A percentile compares a stretch with the other conserved stretches of the same genome.
Conservation (phyloP, 2,888 invertebrate species). For the Choreutis nemorana region DNA sequence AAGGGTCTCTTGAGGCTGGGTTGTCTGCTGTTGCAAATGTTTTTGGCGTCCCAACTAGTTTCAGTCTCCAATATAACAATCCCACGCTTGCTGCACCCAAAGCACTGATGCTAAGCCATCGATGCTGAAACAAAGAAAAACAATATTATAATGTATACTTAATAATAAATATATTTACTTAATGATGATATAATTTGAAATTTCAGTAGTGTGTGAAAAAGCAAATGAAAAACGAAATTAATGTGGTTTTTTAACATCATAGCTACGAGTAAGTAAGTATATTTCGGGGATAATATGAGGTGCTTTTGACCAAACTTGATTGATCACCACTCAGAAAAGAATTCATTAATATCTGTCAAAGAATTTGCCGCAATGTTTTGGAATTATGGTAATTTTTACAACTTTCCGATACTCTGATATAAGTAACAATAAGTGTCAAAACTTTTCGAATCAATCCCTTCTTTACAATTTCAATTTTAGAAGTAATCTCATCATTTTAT, state of each 20-base stretch:
- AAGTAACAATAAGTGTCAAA: background rate
- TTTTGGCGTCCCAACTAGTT: conserved; percentile 77
- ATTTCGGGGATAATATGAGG: no score
- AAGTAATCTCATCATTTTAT: no score
- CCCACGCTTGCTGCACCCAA: conserved; percentile 72
- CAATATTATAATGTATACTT: no score
- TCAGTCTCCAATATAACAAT: conserved; percentile 78
- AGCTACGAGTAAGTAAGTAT: no score
- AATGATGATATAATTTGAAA: background rate
- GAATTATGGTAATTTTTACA: conserved; percentile 28
- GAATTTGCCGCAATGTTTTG: conserved; percentile 42
- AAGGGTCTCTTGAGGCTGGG: conserved; percentile 90
- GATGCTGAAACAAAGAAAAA: conserved; percentile 68
- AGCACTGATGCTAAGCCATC: conserved; percentile 74
- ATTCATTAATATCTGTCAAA: conserved; percentile 58
- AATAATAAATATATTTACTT: no score
- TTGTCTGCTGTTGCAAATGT: conserved; percentile 95
- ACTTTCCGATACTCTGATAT: conserved; percentile 10
- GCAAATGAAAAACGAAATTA: background rate
- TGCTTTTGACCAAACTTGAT: conserved; percentile 29
- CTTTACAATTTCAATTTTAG: no score
- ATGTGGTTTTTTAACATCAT: no score
- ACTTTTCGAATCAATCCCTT: no score
- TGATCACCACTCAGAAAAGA: conserved; percentile 46
- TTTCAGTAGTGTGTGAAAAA: background rate